Percentiles rank a stretch among this genome's conserved stretches.
phyloP scores from a whole-genome alignment of 2,797 vertebrate species.

The Nyctalus aviator region DNA sequence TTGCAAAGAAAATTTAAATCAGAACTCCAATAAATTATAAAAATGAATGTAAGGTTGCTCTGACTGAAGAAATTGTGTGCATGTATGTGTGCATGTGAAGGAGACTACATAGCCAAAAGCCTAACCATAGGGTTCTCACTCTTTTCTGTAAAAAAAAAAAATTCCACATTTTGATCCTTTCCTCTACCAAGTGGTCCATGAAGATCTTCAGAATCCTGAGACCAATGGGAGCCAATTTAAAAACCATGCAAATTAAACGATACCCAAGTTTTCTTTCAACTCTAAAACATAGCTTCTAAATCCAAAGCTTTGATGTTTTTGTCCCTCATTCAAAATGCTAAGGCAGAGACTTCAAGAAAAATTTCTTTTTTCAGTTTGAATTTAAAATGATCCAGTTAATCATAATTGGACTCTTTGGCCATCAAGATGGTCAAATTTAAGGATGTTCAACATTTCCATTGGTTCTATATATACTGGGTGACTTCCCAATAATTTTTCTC shows the following conservation, averaged over 20 bases:
- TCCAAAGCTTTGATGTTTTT: neutral
- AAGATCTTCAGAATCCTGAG: neutral
- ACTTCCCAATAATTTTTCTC: neutral
- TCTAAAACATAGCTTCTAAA: slow-evolving; percentile 16
- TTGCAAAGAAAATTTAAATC: neutral
- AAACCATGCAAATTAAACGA: slow-evolving; percentile 21
- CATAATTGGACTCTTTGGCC: neutral
- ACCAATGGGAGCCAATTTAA: neutral
- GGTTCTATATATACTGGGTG: neutral
- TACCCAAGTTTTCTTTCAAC: slow-evolving; percentile 32
- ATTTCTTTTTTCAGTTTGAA: slow-evolving; percentile 8
- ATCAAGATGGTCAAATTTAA: neutral
- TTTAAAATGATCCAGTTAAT: neutral
- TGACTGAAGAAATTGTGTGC: neutral
- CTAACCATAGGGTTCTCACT: neutral
- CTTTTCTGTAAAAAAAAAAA: neutral
- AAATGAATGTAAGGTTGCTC: neutral
- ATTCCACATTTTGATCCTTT: neutral
- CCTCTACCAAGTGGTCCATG: neutral
- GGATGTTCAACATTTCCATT: neutral
- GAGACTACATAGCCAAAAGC: neutral
- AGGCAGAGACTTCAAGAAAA: neutral
- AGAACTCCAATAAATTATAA: neutral
- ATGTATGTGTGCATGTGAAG: neutral
- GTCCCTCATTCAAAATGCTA: neutral